Conservation (phyloP, 2,797 vertebrate genomes). For the Gymnocypris eckloni region DNA sequence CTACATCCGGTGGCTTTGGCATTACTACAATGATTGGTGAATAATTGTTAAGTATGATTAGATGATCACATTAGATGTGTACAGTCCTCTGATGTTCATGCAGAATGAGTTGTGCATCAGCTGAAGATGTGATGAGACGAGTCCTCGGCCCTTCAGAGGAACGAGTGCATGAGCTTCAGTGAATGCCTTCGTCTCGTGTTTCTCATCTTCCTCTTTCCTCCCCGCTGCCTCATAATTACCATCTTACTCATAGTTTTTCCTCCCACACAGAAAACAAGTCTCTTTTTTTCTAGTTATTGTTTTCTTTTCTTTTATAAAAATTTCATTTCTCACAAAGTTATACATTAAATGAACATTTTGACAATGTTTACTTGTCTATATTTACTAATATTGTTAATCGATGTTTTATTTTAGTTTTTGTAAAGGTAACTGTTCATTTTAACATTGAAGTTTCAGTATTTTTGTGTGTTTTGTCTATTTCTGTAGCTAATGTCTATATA, state of each 20-base stretch:
- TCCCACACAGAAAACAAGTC: neutral
- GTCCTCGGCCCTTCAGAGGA: neutral
- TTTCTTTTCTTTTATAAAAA: neutral
- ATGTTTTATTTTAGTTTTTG: neutral
- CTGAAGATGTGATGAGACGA: neutral
- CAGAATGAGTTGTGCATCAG: neutral
- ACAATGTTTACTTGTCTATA: neutral
- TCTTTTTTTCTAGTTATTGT: neutral
- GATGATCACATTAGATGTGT: neutral
- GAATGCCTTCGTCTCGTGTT: slow-evolving; percentile 4
- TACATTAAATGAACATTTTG: neutral
- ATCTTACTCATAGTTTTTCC: slow-evolving; percentile 6
- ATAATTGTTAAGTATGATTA: neutral
- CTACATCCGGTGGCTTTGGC: neutral
- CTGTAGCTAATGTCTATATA: neutral
- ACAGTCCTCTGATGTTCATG: neutral
- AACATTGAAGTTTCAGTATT: neutral
- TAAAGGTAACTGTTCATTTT: neutral
- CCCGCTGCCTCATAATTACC: neutral
- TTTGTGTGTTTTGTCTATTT: neutral
- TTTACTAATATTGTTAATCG: neutral
- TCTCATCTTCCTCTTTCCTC: neutral
- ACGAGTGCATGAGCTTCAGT: slow-evolving; percentile 17
- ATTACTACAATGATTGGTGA: neutral
- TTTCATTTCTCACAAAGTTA: neutral